A percentile compares a stretch with the other conserved stretches of the same genome.
These are phyloP conservation scores for Galagoides demidoff DNA, from an alignment of 2,797 vertebrate species.

Conservation along the genomic window DNA sequence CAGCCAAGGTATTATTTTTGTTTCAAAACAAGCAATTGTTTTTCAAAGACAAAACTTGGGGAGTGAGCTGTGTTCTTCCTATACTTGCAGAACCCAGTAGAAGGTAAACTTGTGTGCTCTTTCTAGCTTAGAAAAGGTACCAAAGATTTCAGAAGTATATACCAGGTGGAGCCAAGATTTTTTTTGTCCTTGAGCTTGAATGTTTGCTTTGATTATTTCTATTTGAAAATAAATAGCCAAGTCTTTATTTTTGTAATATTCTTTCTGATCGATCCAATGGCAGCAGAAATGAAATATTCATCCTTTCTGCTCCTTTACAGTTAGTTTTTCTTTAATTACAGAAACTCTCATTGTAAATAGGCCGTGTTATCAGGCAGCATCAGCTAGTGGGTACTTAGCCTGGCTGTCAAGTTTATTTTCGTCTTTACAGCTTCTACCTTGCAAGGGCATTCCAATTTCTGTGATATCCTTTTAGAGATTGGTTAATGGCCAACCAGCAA, in stretches of 20 bases:
- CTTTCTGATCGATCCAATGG: conserved; percentile 63
- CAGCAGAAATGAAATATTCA: conserved; percentile 64
- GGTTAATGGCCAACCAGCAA: conserved; percentile 1
- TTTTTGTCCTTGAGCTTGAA: conserved; percentile 26
- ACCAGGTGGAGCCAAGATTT: accelerated
- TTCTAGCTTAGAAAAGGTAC: conserved; percentile 19
- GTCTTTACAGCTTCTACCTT: conserved; percentile 58
- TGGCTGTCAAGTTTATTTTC: conserved; percentile 63
- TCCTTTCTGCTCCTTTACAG: conserved; percentile 63
- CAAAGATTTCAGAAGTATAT: conserved; percentile 30
- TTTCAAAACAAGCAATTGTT: conserved; percentile 7
- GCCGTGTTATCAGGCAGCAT: conserved; percentile 28
- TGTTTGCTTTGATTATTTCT: conserved; percentile 47
- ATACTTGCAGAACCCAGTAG: background rate
- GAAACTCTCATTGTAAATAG: conserved; percentile 71
- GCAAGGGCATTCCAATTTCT: conserved; percentile 56
- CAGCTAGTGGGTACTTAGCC: conserved; percentile 44
- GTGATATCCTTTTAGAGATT: background rate
- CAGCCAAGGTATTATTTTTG: background rate
- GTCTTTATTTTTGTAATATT: conserved; percentile 37
- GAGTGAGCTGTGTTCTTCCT: background rate
- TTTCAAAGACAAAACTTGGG: background rate
- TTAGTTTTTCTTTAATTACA: conserved; percentile 81
- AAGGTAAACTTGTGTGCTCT: accelerated
- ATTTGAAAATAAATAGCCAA: conserved; percentile 64